Evolutionary conservation across 2,888 invertebrate genomes (phyloP), one percentile per base, ranked within the genome.

Genomic region (Trachelus iudaicus): DNA sequence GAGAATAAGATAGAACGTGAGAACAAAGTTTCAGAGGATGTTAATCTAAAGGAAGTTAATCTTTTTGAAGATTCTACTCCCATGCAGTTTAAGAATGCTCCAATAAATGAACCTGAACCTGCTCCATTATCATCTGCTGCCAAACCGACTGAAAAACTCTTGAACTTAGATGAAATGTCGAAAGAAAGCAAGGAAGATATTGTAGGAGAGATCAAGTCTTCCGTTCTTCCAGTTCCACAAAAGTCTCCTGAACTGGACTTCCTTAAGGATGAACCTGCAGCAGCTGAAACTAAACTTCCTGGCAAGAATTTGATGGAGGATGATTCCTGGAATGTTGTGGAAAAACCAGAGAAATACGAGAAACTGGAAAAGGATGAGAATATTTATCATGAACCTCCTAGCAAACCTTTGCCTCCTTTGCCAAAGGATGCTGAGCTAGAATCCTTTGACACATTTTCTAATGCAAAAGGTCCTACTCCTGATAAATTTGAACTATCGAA

Each of bases 331-430:
- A 85, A 85, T 76, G 79, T 85, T 2, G 78, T 83, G 0, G 87
- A 87, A 34, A 83, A 84, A 23, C 81, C 84, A 9, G 80, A 79
- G 4, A 69, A 76, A 35, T n/a, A 83, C 9, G 80, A 79, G 4
- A 69, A 77, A 35, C 23, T 33, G 31, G 77, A 34, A 73, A 73
- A 34, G 12, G 33, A n/a, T 73, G 37, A 34, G 73, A 76, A 13
- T 31, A 74, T 73, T 75, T 78, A 76, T 69, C 75, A 82, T 35
- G 87, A 87, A 73, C 85, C 89, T 23, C 89, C 88, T 11, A 89
- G 83, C 69, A 91, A 90, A 77, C 90, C 91, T 1, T 80, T 91
- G 71, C 90, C 91, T 4, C 89, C 90, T 15, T 78, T 89, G 76
- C 90, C 90, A 1, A 84, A 83, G 69, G 89, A 86, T 15, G 85